Evolutionary conservation across 1,140 invertebrate species (phyloP).

Genomic region (Camponotus vicinus): DNA sequence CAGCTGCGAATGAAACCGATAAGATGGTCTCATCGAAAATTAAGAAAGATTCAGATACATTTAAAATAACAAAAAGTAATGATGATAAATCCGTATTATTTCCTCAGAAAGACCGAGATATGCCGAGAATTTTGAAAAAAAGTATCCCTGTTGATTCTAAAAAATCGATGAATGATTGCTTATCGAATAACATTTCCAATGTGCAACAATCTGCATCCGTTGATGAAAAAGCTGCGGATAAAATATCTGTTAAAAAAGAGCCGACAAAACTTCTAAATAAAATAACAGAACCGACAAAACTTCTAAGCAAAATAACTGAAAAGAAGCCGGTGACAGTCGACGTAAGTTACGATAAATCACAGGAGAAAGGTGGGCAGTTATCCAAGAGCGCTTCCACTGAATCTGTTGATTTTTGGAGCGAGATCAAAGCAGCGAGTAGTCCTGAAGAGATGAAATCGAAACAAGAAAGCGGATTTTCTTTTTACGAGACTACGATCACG

Average conservation of each 20-base stretch:
- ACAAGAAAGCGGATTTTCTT: conserved; percentile 6
- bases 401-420: conserved; percentile 84
- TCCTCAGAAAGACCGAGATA: background rate
- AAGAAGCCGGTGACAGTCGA: conserved; percentile 24
- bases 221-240: background rate
- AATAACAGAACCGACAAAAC: background rate
- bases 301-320: conserved; percentile 13
- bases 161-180: background rate
- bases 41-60: background rate
- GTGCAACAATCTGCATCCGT: background rate
- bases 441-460: conserved; percentile 26
- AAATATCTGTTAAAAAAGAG: background rate
- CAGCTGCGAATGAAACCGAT: background rate
- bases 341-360: background rate
- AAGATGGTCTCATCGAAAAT: background rate
- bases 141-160: background rate
- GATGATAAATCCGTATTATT: background rate
- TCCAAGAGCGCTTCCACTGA: conserved; percentile 67
- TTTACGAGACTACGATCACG: background rate
- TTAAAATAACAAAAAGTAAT: background rate
- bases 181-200: background rate
- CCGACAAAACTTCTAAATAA: too few relatives aligned
- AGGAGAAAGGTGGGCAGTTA: background rate
- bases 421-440: conserved; percentile 76
- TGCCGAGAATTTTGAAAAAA: conserved; percentile 6